A percentile compares a stretch with the other conserved stretches of the same genome.
Conservation (phyloP, 2,113 vertebrate genomes). For the Rynchops niger region DNA sequence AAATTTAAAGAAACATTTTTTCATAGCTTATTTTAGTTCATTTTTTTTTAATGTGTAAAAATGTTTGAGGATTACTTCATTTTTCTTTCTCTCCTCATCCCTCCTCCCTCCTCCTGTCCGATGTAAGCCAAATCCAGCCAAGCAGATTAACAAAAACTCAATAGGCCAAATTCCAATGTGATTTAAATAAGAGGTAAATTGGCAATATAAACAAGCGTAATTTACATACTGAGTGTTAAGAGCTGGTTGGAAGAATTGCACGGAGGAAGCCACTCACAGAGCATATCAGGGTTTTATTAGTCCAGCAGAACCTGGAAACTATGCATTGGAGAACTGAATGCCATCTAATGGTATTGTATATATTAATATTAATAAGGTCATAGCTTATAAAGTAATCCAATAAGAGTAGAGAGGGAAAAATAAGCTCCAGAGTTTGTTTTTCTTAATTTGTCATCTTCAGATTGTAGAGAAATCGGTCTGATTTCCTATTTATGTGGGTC, state of each 20-base stretch:
- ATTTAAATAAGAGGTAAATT: conserved; percentile 52
- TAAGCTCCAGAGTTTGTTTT: neutral
- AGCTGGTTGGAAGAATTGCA: neutral
- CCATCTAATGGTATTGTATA: neutral
- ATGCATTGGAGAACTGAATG: neutral
- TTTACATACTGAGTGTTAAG: conserved; percentile 32
- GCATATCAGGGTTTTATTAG: neutral
- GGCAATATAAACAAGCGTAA: conserved; percentile 4
- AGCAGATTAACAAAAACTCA: conserved; percentile 33
- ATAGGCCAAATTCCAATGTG: conserved; percentile 41
- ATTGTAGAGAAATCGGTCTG: neutral
- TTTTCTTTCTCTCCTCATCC: neutral
- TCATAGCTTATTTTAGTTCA: neutral
- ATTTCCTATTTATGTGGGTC: neutral
- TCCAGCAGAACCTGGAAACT: conserved; percentile 12
- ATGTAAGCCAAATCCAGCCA: conserved; percentile 24
- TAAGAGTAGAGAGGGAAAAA: neutral
- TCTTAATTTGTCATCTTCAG: neutral
- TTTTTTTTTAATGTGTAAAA: neutral
- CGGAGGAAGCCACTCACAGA: neutral
- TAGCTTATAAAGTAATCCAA: neutral
- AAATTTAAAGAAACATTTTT: conserved; percentile 23
- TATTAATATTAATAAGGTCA: conserved; percentile 22
- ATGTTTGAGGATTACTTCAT: neutral
- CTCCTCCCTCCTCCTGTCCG: neutral